Evolutionary conservation across 2,797 vertebrate species (phyloP).

Genomic region (Aulostomus chinensis): DNA sequence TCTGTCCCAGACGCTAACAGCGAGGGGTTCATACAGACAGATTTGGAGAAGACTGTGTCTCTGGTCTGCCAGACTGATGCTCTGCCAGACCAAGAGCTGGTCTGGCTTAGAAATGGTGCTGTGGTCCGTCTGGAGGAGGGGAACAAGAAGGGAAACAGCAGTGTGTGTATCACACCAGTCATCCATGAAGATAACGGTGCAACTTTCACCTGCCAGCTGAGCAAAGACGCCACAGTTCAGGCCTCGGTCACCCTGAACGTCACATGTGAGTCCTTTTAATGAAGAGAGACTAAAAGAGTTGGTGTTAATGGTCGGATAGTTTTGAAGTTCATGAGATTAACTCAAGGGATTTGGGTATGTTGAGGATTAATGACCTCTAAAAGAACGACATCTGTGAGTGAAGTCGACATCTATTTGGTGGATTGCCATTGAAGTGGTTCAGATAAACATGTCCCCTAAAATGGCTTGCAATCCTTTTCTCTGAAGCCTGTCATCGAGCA

Average conservation of each 20-base stretch:
- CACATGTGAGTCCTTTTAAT: slow-evolving; percentile 82
- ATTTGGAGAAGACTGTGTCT: slow-evolving; percentile 51
- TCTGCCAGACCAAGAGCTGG: slow-evolving; percentile 65
- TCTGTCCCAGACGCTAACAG: slow-evolving; percentile 1
- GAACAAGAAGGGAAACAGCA: slow-evolving; percentile 82
- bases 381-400: too few species aligned
- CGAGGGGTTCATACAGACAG: slow-evolving; percentile 44
- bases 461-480: too few species aligned
- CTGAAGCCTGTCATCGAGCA: too few species aligned
- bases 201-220: slow-evolving; percentile 85
- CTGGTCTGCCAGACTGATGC: slow-evolving; percentile 57
- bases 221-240: slow-evolving; percentile 59
- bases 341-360: too few species aligned
- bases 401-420: too few species aligned
- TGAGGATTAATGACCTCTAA: too few species aligned
- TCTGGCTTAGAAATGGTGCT: slow-evolving; percentile 83
- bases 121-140: slow-evolving; percentile 73
- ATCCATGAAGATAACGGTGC: slow-evolving; percentile 75
- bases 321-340: not conserved
- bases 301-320: too few species aligned
- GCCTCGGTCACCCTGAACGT: slow-evolving; percentile 85
- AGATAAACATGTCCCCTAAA: too few species aligned
- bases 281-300: not conserved
- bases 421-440: too few species aligned
- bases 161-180: slow-evolving; percentile 83